phyloP scores from a whole-genome alignment of 2,797 vertebrate species.

The Propithecus perrieri region DNA sequence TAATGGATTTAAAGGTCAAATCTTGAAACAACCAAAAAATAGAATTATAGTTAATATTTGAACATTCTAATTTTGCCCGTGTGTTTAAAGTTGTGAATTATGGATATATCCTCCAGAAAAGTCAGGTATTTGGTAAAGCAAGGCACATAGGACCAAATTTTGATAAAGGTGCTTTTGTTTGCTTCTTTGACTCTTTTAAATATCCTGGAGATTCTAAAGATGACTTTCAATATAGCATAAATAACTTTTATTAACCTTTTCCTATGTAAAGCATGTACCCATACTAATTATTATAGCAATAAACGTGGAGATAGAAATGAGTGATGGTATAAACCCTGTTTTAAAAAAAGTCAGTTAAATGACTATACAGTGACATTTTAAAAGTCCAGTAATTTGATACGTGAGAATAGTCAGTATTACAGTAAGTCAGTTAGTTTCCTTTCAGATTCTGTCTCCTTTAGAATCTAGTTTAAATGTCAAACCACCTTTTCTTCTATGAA shows the following conservation, averaged over 20 bases:
- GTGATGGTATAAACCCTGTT: neutral
- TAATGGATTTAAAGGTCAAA: slow-evolving; percentile 60
- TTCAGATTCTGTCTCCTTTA: slow-evolving; percentile 14
- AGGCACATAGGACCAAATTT: slow-evolving; percentile 72
- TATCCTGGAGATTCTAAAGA: slow-evolving; percentile 64
- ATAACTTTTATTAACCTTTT: slow-evolving; percentile 62
- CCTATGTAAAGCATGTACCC: slow-evolving; percentile 23
- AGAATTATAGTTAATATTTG: slow-evolving; percentile 36
- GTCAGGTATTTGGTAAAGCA: slow-evolving; percentile 57
- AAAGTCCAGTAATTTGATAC: slow-evolving; percentile 41
- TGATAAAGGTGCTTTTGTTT: slow-evolving; percentile 59
- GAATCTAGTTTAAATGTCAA: slow-evolving; percentile 40
- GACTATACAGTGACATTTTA: slow-evolving; percentile 23
- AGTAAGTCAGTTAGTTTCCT: neutral
- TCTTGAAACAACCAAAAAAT: neutral
- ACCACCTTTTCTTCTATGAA: slow-evolving; percentile 5
- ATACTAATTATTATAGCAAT: slow-evolving; percentile 70
- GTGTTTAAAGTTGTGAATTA: slow-evolving; percentile 39
- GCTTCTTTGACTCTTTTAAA: slow-evolving; percentile 51
- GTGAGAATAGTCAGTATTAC: neutral
- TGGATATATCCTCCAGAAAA: slow-evolving; percentile 39
- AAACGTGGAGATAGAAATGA: slow-evolving; percentile 73
- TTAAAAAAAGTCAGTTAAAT: slow-evolving; percentile 43
- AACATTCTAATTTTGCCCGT: slow-evolving; percentile 8
- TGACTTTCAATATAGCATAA: slow-evolving; percentile 66